Evolutionary conservation across 2,888 invertebrate genomes (phyloP), one percentile per base, ranked within the genome.

Genomic region (Chaitophorus viminalis): DNA sequence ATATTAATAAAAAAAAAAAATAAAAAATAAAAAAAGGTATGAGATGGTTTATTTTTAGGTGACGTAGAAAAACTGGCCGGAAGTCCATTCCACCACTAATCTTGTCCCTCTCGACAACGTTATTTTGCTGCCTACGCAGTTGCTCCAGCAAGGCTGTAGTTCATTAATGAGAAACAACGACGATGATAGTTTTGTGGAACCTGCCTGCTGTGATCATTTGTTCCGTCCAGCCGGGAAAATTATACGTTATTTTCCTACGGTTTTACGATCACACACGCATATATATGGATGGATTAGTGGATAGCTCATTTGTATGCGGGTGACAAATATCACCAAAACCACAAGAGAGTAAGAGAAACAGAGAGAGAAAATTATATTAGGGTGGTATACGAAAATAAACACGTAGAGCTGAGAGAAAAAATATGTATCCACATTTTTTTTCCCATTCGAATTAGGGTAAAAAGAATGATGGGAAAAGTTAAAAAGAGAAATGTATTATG

Each of bases 111-210:
- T 8, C 79, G n/a, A 11, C 36, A n/a, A 36, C 54, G 29, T 60
- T 60, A 21, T 65, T 46, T 65, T 75, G 21, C n/a, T 54, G 74
- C 36, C 70, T 33, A 29, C 36, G 14, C 52, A 18, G 33, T 31
- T 33, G 29, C 5, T 52, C 78, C 31, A n/a, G 33, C 18, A 70
- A 6, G 9, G 3, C 46, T 25, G 17, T 54, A 70, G 72, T 79
- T 87, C 79, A 75, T 81, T 79, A 87, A 81, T 46, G 87, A 68
- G 76, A 68, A 79, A 87, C 81, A 81, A 74, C 87, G 87, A 54
- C 79, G 86, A 87, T 75, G 81, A 81, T n/a, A 65, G 87, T 86
- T 79, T 86, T 86, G 86, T 79, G 78, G n/a, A 72, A 79, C 86
- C 29, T 79, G 70, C 60, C 36, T 72, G 78, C 46, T 36, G 25